Conservation (phyloP, 2,888 invertebrate genomes). For the Ochropleura leucogaster region DNA sequence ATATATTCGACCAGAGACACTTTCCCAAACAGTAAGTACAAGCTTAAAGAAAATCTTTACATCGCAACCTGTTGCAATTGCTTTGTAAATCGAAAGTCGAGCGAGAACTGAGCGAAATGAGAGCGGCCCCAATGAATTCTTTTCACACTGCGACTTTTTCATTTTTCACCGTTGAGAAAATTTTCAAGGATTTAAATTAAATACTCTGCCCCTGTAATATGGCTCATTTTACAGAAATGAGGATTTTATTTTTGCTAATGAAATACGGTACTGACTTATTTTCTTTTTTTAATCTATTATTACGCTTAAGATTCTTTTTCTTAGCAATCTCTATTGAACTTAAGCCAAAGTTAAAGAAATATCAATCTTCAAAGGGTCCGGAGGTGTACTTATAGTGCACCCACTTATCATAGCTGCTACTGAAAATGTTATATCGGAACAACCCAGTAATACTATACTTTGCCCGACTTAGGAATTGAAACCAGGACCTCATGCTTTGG, state of each 20-base stretch:
- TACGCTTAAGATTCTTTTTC: no score
- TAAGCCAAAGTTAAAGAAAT: no score
- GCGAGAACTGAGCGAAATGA: constrained; percentile 45
- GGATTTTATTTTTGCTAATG: neutral
- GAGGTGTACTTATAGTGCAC: no score
- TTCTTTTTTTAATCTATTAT: no score
- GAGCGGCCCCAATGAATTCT: constrained; percentile 48
- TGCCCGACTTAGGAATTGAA: no score
- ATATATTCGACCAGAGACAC: constrained; percentile 16
- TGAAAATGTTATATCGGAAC: no score
- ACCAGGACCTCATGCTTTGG: no score
- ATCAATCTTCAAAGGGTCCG: no score
- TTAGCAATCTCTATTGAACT: no score
- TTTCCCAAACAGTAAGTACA: constrained; percentile 40
- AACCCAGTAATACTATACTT: no score
- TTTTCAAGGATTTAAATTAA: constrained; percentile 50
- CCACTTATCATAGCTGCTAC: no score
- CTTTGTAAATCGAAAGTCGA: constrained; percentile 48
- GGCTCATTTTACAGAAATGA: constrained; percentile 21
- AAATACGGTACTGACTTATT: no score
- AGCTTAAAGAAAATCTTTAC: constrained; percentile 50
- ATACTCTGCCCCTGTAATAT: constrained; percentile 30
- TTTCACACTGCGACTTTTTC: constrained; percentile 55
- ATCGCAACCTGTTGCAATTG: constrained; percentile 58
- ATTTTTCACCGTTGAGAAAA: constrained; percentile 40